phyloP scores from a whole-genome alignment of 2,797 vertebrate genomes.

The Eulemur coronatus region DNA sequence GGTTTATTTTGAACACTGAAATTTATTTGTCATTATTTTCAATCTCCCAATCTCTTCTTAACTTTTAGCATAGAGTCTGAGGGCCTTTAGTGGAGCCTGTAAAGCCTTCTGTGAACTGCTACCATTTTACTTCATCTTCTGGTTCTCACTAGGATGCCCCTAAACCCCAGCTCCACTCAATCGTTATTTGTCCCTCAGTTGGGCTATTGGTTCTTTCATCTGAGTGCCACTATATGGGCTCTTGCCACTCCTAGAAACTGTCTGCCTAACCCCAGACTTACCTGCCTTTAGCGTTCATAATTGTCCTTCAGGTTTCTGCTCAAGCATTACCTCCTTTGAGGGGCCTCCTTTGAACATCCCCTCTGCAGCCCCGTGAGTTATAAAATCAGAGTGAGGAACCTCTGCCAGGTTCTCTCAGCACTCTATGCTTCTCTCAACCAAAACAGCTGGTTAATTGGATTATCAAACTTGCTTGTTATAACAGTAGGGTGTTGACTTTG shows the following conservation, averaged over 20 bases:
- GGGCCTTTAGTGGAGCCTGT: not conserved
- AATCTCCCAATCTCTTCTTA: not conserved
- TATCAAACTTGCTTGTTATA: not conserved
- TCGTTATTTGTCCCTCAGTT: fast-evolving
- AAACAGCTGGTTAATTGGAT: not conserved
- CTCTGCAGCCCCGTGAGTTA: not conserved
- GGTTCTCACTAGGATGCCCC: not conserved
- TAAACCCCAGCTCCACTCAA: fast-evolving
- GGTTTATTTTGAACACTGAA: not conserved
- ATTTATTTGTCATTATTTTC: not conserved
- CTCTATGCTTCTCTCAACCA: not conserved
- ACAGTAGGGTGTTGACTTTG: not conserved
- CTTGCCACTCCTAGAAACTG: not conserved
- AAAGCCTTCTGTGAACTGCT: not conserved
- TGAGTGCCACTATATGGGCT: fast-evolving
- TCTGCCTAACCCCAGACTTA: not conserved
- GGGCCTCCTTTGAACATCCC: not conserved
- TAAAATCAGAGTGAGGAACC: fast-evolving
- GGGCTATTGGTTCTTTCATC: not conserved
- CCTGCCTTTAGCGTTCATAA: not conserved
- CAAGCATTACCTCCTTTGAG: not conserved
- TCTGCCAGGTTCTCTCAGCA: not conserved
- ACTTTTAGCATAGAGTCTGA: not conserved
- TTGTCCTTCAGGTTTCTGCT: not conserved
- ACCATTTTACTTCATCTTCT: not conserved